Percentiles rank a stretch among this genome's conserved stretches.
phyloP scores from a whole-genome alignment of 2,113 vertebrate species.

The Neolamprologus longior region DNA sequence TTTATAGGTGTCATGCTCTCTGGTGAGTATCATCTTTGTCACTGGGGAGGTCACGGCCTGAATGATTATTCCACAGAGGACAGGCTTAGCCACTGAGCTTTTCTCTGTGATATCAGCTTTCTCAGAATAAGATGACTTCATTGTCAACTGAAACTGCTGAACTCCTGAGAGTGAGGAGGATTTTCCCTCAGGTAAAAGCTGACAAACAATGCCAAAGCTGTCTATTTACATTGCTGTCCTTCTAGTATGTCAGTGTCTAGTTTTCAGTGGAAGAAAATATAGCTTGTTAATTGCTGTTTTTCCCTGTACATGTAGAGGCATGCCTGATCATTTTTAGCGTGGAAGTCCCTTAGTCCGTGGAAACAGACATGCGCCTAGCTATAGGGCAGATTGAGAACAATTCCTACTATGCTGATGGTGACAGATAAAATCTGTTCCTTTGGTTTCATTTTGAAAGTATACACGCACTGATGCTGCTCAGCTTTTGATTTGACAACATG shows the following conservation, averaged over 20 bases:
- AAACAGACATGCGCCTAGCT: not conserved
- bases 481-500: not conserved
- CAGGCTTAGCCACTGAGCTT: not conserved
- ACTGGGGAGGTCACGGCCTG: not conserved
- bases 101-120: slow-evolving; percentile 35
- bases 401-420: not conserved
- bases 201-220: slow-evolving; percentile 31
- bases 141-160: slow-evolving; percentile 42
- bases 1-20: not conserved
- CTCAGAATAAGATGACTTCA: slow-evolving; percentile 43
- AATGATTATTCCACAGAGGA: slow-evolving; percentile 11
- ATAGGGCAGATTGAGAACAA: not conserved
- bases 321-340: not conserved
- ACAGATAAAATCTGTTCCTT: not conserved
- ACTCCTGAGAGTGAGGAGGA: slow-evolving; percentile 5
- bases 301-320: not conserved
- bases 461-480: not conserved
- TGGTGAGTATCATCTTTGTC: not conserved
- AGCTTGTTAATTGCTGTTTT: slow-evolving; percentile 35
- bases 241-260: slow-evolving; percentile 18
- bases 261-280: slow-evolving; percentile 26
- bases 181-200: slow-evolving; percentile 40
- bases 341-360: slow-evolving; percentile 4
- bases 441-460: not conserved
- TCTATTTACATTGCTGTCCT: slow-evolving; percentile 6